These are phyloP conservation scores for Montipora cactus DNA, from an alignment of 64 coral and sea anemone species.

Conservation along the genomic window DNA sequence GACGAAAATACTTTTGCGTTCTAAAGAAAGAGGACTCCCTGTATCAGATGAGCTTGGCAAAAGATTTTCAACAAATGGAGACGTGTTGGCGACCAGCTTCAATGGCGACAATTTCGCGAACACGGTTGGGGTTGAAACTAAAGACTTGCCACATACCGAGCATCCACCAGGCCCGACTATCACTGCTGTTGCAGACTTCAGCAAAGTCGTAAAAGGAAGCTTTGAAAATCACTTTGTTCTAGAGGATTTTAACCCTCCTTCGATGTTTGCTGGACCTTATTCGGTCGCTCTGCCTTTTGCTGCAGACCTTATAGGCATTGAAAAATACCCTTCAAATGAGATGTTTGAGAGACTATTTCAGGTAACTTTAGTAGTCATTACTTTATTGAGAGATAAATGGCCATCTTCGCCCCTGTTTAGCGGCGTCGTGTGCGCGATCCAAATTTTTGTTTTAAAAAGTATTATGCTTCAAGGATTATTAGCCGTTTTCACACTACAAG, in stretches of 20 bases:
- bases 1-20: conserved; percentile 52
- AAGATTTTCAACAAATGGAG: conserved; percentile 61
- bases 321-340: neutral
- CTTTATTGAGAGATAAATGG: too few relatives aligned
- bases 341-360: neutral
- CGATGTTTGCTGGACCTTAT: neutral
- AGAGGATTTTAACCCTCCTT: neutral
- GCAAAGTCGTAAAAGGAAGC: neutral
- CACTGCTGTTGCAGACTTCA: conserved; percentile 24
- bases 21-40: conserved; percentile 43
- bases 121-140: conserved; percentile 34
- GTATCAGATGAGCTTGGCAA: conserved; percentile 10
- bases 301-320: neutral
- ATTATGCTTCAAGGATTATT: too few relatives aligned
- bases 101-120: conserved; percentile 27
- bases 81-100: conserved; percentile 30
- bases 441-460: too few relatives aligned
- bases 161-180: conserved; percentile 35
- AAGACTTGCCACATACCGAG: neutral
- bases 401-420: too few relatives aligned
- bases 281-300: neutral
- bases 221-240: neutral
- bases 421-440: too few relatives aligned
- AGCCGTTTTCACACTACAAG: too few relatives aligned
- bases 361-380: neutral